Evolutionary conservation across 1,140 invertebrate genomes (phyloP), one percentile per base, ranked within the genome.

Genomic region (Eubasilissa regina): DNA sequence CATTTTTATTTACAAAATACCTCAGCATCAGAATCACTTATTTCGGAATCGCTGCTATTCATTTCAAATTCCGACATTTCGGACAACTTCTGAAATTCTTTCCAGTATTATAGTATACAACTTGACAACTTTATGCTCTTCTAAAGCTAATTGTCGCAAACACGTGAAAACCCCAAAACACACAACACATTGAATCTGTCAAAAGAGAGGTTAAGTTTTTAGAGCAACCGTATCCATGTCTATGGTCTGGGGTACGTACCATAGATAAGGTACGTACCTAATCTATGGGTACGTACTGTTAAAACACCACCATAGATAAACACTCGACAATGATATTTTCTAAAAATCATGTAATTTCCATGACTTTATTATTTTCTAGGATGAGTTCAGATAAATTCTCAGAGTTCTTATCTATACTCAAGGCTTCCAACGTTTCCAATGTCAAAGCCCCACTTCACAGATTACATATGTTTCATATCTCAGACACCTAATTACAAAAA

Each of bases 1-100:
- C n/a, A n/a, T n/a, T n/a, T n/a, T n/a, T n/a, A n/a, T n/a, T n/a
- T n/a, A n/a, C n/a, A n/a, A n/a, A 10, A 70, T 81, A 88, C 88
- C 85, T 89, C 88, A 73, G 87, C 86, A 83, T 89, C 88, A 0
- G 87, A 89, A 82, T 88, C 87, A 56, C 68, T 80, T 12, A 85
- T 74, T 73, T 88, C 87, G 15, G 87, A 85, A 58, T 80, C 75
- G 55, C 74, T 77, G 15, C 60, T 77, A 3, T 77, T 48, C 75
- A 77, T 77, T 77, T 77, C 75, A 55, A 77, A 77, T 35, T 77
- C 75, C 12, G 75, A 51, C 64, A 76, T 75, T 15, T 47, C 19
- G 45, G 17, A 17, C 17, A 60, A 11, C 25, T 60, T 19, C 17
- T 19, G 17, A 60, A 60, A 60, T 60, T 21, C 17, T 4, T 19